Evolutionary conservation across 2,113 vertebrate genomes (phyloP), one percentile per base, ranked within the genome.

Genomic region (Acanthisitta chloris): DNA sequence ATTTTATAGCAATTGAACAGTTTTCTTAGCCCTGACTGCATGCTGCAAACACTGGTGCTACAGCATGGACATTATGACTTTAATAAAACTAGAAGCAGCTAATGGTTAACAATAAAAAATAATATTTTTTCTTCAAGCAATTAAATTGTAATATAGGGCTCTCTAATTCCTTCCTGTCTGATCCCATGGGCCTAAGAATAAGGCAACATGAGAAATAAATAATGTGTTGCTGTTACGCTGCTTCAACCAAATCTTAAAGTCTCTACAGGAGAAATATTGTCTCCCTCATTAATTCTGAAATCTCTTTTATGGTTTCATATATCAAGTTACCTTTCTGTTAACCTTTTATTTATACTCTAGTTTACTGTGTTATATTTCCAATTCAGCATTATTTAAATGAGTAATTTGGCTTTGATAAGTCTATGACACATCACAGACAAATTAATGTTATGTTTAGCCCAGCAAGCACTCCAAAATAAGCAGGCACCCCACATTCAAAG

Each of bases 91-190:
- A 96, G 97, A 95, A 98, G 96, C 97, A 96, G 92, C 94, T 97
- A 97, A 98, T 93, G 96, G 97, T 71, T 97, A 96, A 98, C 96
- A 97, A 98, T 98, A 97, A 98, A 96, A 97, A 98, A 98, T 98
- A 98, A 97, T 97, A 98, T 98, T 98, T 98, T 98, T 97, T 95
- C 98, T 98, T 97, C 95, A 94, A 98, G 97, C 97, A 98, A 97
- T 98, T 98, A 98, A 97, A 97, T 96, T 97, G 97, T 97, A 98
- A 98, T 98, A 97, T 95, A 96, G 97, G 94, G 94, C 95, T 95
- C 96, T 93, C 97, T 98, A 98, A 98, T 97, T 97, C 98, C 97
- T 98, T 98, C 98, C 98, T 98, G 97, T 94, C 96, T 96, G 92
- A 87, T 97, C 97, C 98, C 98, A 67, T 0, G 88, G 93, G 97